A percentile compares a stretch with the other conserved stretches of the same genome.
Conservation (phyloP, 2,797 vertebrate genomes). For the Ibycter americanus region DNA sequence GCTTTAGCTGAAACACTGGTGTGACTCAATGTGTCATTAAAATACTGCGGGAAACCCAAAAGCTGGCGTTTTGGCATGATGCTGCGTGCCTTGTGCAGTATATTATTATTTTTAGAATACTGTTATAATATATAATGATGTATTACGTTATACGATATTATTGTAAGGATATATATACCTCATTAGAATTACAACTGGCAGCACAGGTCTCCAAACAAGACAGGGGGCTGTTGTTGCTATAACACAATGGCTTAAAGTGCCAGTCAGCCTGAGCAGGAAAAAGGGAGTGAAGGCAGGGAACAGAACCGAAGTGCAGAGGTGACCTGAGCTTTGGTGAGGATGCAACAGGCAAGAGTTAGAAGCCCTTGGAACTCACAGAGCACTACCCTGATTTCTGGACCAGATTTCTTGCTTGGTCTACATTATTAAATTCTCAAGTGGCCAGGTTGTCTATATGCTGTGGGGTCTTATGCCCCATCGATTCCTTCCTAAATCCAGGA, state of each 20-base stretch:
- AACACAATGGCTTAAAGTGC: background rate
- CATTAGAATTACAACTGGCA: background rate
- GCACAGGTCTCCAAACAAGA: background rate
- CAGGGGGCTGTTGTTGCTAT: accelerated
- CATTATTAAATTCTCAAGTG: background rate
- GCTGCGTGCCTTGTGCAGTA: background rate
- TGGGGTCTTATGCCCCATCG: accelerated
- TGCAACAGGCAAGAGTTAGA: background rate
- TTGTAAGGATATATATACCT: background rate
- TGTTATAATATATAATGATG: background rate
- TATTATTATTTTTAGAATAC: background rate
- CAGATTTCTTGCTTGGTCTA: background rate
- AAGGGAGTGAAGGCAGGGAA: background rate
- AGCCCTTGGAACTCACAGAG: accelerated
- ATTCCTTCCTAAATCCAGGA: background rate
- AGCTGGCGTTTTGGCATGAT: accelerated
- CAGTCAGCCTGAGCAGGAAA: accelerated
- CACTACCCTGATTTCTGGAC: background rate
- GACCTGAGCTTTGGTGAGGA: background rate
- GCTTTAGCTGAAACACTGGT: background rate
- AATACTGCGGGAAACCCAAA: background rate
- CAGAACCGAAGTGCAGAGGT: background rate
- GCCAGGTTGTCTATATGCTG: background rate
- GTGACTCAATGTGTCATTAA: background rate
- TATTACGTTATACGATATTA: background rate